These are phyloP conservation scores for Lutjanus campechanus DNA, from an alignment of 2,797 vertebrate species.

Conservation along the genomic window DNA sequence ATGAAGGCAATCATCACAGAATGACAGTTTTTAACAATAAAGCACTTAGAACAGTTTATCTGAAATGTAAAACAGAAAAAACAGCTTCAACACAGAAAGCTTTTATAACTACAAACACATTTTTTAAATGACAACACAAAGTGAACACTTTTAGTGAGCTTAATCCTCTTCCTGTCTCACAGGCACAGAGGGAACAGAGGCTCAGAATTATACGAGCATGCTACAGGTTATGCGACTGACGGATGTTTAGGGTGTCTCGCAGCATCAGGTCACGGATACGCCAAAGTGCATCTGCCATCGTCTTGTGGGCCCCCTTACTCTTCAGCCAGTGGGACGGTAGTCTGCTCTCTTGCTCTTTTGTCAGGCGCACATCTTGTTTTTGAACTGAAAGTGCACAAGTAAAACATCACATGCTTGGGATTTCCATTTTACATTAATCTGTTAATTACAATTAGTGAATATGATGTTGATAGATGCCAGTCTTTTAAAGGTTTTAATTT, in stretches of 20 bases:
- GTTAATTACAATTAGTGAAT: background rate
- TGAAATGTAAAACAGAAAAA: conserved; percentile 67
- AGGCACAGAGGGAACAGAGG: conserved; percentile 68
- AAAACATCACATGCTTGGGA: background rate
- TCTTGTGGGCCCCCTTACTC: conserved; percentile 98
- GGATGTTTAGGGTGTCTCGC: conserved; percentile 95
- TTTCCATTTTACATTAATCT: background rate
- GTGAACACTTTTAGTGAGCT: conserved; percentile 76
- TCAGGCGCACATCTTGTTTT: conserved; percentile 94
- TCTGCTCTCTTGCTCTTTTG: conserved; percentile 97
- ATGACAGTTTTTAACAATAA: conserved; percentile 75
- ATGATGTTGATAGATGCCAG: background rate
- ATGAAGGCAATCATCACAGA: conserved; percentile 80
- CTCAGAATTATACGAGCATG: conserved; percentile 74
- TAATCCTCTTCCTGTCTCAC: conserved; percentile 73
- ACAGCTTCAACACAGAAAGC: conserved; percentile 61
- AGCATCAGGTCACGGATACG: conserved; percentile 98
- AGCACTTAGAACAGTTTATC: conserved; percentile 71
- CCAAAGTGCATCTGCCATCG: conserved; percentile 98
- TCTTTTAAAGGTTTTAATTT: background rate
- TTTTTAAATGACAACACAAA: conserved; percentile 65
- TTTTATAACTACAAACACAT: conserved; percentile 65
- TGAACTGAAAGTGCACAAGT: conserved; percentile 85
- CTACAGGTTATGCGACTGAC: conserved; percentile 93
- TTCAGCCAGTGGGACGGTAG: conserved; percentile 99